Evolutionary conservation across 2,797 vertebrate species (phyloP), one percentile per base, ranked within the genome.

Genomic region (Bradypodion ventrale): DNA sequence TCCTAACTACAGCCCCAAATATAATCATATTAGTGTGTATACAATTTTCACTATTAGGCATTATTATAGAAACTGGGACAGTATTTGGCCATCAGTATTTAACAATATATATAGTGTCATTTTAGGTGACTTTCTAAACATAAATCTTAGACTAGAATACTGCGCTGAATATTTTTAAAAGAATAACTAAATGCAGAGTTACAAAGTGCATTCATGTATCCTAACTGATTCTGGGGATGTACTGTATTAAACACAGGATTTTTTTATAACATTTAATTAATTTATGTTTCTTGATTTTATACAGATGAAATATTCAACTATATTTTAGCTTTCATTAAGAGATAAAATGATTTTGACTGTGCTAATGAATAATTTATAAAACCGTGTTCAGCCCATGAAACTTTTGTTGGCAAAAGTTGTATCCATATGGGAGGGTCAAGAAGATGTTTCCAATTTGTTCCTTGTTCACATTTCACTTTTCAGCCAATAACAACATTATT

Each of bases 331-430:
- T 89, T 66, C 65, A 59, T 52, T 83, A 44, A 82, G 83, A 89
- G 85, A 91, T 90, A 91, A 62, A 62, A 74, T 85, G 87, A 89
- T 66, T 92, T 94, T 92, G 88, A 69, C 90, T 93, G 13, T 72
- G 87, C 81, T 92, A 93, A 90, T 92, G 91, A 91, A 92, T 87
- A 56, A 89, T 86, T 89, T 93, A 90, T 91, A 87, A 92, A 83
- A 85, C 90, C 79, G 44, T 84, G 62, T 90, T 90, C 84, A 19
- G 15, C 88, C 69, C 62, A 66, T 95, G 95, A 92, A 95, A 96
- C 97, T 97, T 95, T 91, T 96, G 91, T 97, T 98, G 97, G 97
- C 96, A 95, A 89, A 59, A 52, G 59, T 69, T 89, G 66, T 93
- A 91, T 87, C 83, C 80, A 87, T 88, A 72, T 37, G 91, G 83